phyloP scores from a whole-genome alignment of 30 jellyfish, hydroid and myxozoan species.

The Catostylus mosaicus region DNA sequence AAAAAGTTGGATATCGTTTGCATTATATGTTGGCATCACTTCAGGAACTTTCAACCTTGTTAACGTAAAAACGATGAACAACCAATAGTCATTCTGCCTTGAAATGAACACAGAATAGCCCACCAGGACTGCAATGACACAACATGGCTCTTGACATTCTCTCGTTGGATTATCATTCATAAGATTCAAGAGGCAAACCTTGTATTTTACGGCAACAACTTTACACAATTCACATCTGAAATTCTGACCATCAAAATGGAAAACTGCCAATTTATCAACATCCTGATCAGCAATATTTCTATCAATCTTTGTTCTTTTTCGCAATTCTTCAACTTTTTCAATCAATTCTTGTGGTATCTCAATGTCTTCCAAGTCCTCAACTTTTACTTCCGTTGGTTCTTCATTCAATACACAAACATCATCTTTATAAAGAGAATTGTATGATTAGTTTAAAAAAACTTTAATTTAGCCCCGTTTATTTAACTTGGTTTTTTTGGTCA shows the following conservation, averaged over 20 bases:
- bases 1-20: too few species aligned
- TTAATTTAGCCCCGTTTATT: too few species aligned
- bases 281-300: constrained; percentile 98
- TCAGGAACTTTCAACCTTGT: too few species aligned
- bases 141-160: not conserved
- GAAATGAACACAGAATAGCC: too few species aligned
- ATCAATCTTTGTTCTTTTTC: constrained; percentile 88
- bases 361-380: constrained; percentile 54
- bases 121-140: too few species aligned
- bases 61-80: too few species aligned
- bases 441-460: too few species aligned
- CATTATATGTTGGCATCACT: too few species aligned
- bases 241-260: constrained; percentile 84
- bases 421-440: constrained; percentile 4
- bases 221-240: constrained; percentile 78
- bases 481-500: too few species aligned
- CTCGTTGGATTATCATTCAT: not conserved
- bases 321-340: constrained; percentile 84
- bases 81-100: too few species aligned
- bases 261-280: constrained; percentile 85
- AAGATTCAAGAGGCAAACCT: constrained; percentile 33
- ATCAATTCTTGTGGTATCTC: constrained; percentile 74
- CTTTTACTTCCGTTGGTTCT: not conserved
- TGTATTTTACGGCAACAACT: constrained; percentile 32
- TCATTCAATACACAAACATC: constrained; percentile 49